Evolutionary conservation across 2,113 vertebrate genomes (phyloP).

Genomic region (Turdus rufiventris): DNA sequence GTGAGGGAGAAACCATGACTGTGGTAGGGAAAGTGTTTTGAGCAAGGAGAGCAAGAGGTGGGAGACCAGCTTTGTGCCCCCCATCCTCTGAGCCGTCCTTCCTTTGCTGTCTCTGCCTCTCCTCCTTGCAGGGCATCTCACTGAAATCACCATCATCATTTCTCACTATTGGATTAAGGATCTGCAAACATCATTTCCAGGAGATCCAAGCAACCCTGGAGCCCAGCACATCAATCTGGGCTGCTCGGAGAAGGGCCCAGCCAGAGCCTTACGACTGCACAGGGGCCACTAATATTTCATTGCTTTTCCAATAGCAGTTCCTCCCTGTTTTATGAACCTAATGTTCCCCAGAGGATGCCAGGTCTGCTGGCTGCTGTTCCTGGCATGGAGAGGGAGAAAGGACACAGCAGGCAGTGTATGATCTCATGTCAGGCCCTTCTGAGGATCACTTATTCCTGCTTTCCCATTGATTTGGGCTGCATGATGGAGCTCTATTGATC

Average conservation of each 20-base stretch:
- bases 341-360: background rate
- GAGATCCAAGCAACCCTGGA: background rate
- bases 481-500: conserved; percentile 57
- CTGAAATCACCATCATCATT: background rate
- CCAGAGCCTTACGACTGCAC: background rate
- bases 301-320: conserved; percentile 60
- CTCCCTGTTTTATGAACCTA: conserved; percentile 29
- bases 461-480: conserved; percentile 70
- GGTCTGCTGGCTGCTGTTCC: background rate
- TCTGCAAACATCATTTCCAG: background rate
- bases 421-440: conserved; percentile 40
- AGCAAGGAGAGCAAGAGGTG: background rate
- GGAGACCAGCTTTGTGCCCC: background rate
- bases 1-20: accelerated
- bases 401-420: background rate
- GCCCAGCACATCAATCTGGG: conserved; percentile 26
- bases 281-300: conserved; percentile 38
- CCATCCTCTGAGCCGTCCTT: background rate
- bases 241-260: background rate
- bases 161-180: background rate
- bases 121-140: background rate
- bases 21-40: background rate
- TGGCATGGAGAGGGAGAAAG: background rate
- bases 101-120: background rate
- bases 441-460: conserved; percentile 51